Conservation (phyloP, 2,113 vertebrate species). For the Pangasianodon gigas region DNA sequence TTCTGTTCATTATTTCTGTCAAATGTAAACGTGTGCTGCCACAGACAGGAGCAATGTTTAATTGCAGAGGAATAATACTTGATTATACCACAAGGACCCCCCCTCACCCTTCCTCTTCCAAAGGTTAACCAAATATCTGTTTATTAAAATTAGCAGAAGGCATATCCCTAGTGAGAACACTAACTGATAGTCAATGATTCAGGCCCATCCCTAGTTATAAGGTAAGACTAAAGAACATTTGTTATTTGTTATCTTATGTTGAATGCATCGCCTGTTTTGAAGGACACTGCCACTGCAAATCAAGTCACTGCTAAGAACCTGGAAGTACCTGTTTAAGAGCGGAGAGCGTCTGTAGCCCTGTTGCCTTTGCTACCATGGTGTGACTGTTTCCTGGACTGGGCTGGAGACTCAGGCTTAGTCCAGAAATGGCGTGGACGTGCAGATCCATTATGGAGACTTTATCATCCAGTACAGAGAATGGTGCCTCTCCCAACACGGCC, state of each 20-base stretch:
- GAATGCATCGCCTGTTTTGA: neutral
- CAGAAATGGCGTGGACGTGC: slow-evolving; percentile 87
- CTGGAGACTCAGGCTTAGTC: slow-evolving; percentile 85
- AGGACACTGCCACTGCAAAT: neutral
- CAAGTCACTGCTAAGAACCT: neutral
- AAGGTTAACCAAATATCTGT: neutral
- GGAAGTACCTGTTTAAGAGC: slow-evolving; percentile 85
- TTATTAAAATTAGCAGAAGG: neutral
- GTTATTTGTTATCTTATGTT: neutral
- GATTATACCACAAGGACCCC: neutral
- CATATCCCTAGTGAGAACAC: neutral
- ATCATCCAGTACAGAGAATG: slow-evolving; percentile 90
- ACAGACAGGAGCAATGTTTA: neutral
- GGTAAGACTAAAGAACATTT: neutral
- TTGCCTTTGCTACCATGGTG: slow-evolving; percentile 91
- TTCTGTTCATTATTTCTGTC: neutral
- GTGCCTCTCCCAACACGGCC: slow-evolving; percentile 83
- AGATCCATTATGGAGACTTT: slow-evolving; percentile 93
- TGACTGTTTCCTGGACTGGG: slow-evolving; percentile 95
- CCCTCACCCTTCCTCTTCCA: neutral
- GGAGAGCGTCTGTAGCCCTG: slow-evolving; percentile 85
- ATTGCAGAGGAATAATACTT: neutral
- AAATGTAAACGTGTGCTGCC: neutral
- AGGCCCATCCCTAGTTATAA: neutral
- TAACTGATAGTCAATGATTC: neutral